These are phyloP conservation scores for Nematostella vectensis DNA, from an alignment of 92 coral and sea anemone genomes.

Conservation along the genomic window DNA sequence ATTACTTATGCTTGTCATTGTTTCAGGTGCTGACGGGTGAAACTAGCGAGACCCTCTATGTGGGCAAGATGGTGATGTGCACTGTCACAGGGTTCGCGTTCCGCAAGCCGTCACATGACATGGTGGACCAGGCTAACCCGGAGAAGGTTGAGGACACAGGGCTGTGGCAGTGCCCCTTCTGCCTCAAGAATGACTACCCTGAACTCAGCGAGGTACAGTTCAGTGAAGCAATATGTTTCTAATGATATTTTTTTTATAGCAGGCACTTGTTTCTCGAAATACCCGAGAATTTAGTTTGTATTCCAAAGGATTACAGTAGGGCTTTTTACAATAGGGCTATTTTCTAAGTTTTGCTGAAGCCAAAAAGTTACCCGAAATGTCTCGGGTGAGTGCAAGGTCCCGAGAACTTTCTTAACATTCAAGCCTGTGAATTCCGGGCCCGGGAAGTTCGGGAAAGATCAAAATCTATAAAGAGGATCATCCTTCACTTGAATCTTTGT, in stretches of 20 bases:
- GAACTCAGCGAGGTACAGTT: conserved; percentile 87
- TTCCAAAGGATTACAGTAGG: no score
- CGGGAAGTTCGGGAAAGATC: no score
- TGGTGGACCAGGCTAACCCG: conserved; percentile 89
- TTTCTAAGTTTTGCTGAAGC: no score
- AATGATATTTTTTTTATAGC: neutral
- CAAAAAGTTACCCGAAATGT: no score
- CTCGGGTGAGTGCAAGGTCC: no score
- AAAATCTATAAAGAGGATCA: no score
- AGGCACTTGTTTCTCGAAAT: neutral
- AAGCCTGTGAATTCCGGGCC: no score
- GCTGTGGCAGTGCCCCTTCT: conserved; percentile 90
- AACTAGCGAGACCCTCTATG: conserved; percentile 65
- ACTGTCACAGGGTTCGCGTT: conserved; percentile 88
- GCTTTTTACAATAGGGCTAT: no score
- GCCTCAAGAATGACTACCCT: conserved; percentile 65
- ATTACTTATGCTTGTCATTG: no score
- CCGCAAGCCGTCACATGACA: conserved; percentile 86
- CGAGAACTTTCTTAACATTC: no score
- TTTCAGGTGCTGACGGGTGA: conserved; percentile 68
- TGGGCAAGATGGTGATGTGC: conserved; percentile 83
- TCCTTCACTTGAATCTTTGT: no score
- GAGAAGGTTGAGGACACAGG: conserved; percentile 75
- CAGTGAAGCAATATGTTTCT: no score
- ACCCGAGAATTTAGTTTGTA: neutral